Conservation (phyloP, 37 sponge, comb jelly and placozoan species). For the Spongilla lacustris region DNA sequence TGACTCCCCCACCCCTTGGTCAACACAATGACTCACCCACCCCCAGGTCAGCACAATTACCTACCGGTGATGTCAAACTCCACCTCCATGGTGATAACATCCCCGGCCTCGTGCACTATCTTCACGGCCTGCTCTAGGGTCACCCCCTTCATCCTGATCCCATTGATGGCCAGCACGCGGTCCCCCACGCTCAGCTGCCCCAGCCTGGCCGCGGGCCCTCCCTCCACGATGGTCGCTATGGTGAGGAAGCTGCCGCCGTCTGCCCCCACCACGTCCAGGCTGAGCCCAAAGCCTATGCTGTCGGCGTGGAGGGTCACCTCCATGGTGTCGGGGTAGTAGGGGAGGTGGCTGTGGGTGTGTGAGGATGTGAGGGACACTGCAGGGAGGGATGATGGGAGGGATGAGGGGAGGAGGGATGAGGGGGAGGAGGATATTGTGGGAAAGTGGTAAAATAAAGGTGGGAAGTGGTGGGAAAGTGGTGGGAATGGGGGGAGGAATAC, state of each 20-base stretch:
- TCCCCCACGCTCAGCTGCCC: constrained; percentile 74
- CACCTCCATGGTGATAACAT: constrained; percentile 54
- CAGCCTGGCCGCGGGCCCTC: constrained; percentile 78
- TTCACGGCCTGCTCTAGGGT: constrained; percentile 71
- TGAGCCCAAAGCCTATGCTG: constrained; percentile 77
- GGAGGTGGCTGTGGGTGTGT: constrained; percentile 9
- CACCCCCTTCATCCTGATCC: constrained; percentile 42
- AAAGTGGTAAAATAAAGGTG: too few species aligned
- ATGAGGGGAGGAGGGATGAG: not conserved
- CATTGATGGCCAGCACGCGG: constrained; percentile 61
- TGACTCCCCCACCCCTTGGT: not conserved
- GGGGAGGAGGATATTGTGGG: too few species aligned
- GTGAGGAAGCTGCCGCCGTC: constrained; percentile 41
- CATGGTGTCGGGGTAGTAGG: constrained; percentile 76
- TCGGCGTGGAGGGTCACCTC: constrained; percentile 60
- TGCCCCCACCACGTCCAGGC: constrained; percentile 59
- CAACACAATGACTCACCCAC: not conserved
- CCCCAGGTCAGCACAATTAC: not conserved
- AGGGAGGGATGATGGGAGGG: not conserved
- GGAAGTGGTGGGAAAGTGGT: not conserved
- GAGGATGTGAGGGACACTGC: constrained; percentile 30
- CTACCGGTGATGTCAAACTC: constrained; percentile 78
- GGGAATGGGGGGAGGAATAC: not conserved
- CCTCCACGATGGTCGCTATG: constrained; percentile 46
- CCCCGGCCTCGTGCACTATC: constrained; percentile 66